Conservation (phyloP, 2,888 invertebrate species). For the Diarsia mendica region DNA sequence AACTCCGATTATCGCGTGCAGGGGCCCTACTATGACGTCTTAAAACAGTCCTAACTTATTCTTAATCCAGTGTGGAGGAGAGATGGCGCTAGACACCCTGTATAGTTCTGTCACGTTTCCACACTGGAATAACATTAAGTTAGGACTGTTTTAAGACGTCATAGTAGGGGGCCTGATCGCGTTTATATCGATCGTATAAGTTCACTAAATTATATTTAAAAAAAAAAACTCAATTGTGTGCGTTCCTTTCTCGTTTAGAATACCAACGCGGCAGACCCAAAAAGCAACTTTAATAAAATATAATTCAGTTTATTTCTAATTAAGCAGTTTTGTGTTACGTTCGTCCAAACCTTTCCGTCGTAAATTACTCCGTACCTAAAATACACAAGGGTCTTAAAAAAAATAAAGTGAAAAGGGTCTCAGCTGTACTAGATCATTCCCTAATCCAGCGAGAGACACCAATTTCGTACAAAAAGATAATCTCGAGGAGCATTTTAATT, state of each 20-base stretch:
- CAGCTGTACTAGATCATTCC: constrained; percentile 47
- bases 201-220: background rate
- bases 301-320: background rate
- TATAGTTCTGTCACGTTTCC: no score
- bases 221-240: no score
- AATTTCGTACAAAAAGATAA: constrained; percentile 59
- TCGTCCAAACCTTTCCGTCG: background rate
- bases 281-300: background rate
- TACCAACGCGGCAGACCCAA: background rate
- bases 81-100: no score
- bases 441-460: constrained; percentile 56
- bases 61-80: no score
- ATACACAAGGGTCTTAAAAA: constrained; percentile 35
- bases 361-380: constrained; percentile 35
- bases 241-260: background rate
- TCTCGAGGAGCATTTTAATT: constrained; percentile 64
- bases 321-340: background rate
- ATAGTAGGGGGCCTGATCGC: no score
- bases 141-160: no score
- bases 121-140: no score
- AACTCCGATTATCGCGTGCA: background rate
- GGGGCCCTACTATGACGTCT: no score
- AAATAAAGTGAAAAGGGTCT: constrained; percentile 47
- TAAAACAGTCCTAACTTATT: no score
- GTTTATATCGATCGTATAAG: background rate